Base-by-base conservation (phyloP, 2,888 invertebrate genomes). In the Hedychridium roseum region DNA sequence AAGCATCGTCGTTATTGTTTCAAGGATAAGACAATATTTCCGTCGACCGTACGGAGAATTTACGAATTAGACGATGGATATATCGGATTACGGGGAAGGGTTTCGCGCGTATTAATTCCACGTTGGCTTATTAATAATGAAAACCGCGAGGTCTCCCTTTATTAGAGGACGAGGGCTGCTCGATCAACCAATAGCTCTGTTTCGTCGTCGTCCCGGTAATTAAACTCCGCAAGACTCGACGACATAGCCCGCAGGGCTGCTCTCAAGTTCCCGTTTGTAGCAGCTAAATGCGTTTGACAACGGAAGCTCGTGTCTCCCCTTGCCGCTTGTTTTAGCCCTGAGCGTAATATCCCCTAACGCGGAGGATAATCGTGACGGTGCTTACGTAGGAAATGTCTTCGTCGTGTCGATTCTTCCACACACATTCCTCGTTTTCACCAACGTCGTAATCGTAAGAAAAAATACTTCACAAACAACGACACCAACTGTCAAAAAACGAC, bases 281-380 rank as follows among this genome's bases (percentile, higher is more conserved):
- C 64, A 68, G 65, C 73, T 74, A 75, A 78, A 73, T 78, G 77
- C 77, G 66, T 78, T 78, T 78, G 78, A 78, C 78, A 78, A 78
- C 74, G 70, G 71, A 70, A 74, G 70, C 68, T 65, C 60, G 63
- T 68, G 66, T 71, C 69, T 66, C 63, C 68, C 69, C 64, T 66
- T 63, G 68, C 60, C 57, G 59, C 54, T 56, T 56, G 54, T 50
- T 68, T 65, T 62, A 57, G 72, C 75, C 71, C 50, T 46, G 53
- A 62, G 73, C 74, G 41, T 50, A 60, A 51, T 60, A 49, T 60
- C 35, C 34, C 21, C 46, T 42, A 17, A 40, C 41, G 16, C 18
- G 14, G 20, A 32, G 34, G 57, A 54, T 57, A 62, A 56, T 46
- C 53, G 35, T 31, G 51, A 36, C 42, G 43, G 31, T 40, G 28